phyloP scores from a whole-genome alignment of 2,113 vertebrate genomes.

The Halcyon malimbica region DNA sequence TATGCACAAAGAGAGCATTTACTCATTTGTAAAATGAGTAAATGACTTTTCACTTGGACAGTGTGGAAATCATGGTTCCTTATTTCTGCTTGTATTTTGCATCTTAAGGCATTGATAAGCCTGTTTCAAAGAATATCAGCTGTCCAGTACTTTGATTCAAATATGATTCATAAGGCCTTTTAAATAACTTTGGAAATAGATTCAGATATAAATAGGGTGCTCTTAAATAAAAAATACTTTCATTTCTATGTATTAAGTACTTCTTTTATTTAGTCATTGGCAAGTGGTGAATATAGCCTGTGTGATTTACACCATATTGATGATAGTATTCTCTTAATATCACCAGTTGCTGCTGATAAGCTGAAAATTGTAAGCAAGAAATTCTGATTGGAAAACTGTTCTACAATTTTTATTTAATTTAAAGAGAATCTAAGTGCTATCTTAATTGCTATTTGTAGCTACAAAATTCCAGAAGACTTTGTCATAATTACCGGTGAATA shows the following conservation, averaged over 20 bases:
- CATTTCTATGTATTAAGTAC: not conserved
- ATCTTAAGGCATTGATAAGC: not conserved
- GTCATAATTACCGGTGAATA: not conserved
- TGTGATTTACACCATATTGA: not conserved
- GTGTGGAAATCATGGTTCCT: not conserved
- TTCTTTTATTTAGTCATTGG: not conserved
- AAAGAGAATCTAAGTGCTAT: not conserved
- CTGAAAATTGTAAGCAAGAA: not conserved
- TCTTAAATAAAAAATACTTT: not conserved
- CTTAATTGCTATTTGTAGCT: not conserved
- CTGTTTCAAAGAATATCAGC: not conserved
- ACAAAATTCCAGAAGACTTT: not conserved
- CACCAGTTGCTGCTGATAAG: not conserved
- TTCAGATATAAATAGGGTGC: not conserved
- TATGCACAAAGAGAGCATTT: not conserved
- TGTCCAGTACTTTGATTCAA: not conserved
- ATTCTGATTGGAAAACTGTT: not conserved
- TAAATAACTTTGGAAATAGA: not conserved
- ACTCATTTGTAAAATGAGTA: not conserved
- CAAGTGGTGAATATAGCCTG: not conserved
- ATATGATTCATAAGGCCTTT: not conserved
- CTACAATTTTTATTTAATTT: not conserved
- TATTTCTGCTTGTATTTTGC: not conserved
- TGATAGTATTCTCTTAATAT: not conserved
- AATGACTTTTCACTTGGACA: not conserved